Conservation (phyloP, 2,888 invertebrate species). For the Synanthedon vespiformis region DNA sequence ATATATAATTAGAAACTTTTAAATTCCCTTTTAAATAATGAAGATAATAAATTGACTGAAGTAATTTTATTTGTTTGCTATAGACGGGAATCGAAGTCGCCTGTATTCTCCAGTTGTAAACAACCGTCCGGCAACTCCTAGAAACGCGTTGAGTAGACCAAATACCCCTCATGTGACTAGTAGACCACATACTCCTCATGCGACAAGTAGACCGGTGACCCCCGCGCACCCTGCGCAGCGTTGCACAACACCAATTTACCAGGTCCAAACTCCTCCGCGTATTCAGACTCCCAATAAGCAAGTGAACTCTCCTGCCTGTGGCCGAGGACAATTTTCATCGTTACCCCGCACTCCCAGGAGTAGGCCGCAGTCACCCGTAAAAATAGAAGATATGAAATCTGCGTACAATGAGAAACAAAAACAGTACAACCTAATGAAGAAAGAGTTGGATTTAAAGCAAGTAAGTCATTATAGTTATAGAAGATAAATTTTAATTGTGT, state of each 20-base stretch:
- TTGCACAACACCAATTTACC: conserved; percentile 18
- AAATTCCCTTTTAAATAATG: no score
- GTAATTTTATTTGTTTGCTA: no score
- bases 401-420: conserved; percentile 31
- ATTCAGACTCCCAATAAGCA: conserved; percentile 19
- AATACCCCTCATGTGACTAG: conserved; percentile 16
- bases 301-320: not conserved
- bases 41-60: no score
- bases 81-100: conserved; percentile 8
- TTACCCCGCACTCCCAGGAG: conserved; percentile 1
- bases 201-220: conserved; percentile 31
- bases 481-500: no score
- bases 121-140: conserved; percentile 44
- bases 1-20: no score
- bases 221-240: conserved; percentile 21
- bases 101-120: conserved; percentile 17
- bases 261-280: conserved; percentile 19
- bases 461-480: conserved; percentile 14
- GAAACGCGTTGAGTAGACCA: conserved; percentile 32
- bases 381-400: conserved; percentile 34
- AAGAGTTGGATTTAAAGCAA: conserved; percentile 59
- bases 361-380: conserved; percentile 10
- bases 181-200: conserved; percentile 37
- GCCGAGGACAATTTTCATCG: not conserved
- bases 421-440: conserved; percentile 47